Evolutionary conservation across 2,113 vertebrate species (phyloP).

Genomic region (Trogon surrucura): DNA sequence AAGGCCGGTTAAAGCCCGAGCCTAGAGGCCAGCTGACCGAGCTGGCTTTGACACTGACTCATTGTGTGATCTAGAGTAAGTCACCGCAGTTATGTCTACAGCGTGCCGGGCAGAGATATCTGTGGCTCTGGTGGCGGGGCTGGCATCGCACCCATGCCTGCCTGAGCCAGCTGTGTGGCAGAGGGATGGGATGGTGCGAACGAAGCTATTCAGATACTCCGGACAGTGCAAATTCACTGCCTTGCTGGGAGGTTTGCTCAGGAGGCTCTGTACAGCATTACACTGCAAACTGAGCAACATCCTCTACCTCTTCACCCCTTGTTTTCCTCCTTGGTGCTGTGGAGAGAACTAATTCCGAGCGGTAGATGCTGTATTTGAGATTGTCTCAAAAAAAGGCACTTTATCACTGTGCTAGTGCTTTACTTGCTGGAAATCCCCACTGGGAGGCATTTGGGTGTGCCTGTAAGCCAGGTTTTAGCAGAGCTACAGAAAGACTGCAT

Average conservation of each 20-base stretch:
- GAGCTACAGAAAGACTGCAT: not conserved
- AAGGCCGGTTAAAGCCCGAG: not conserved
- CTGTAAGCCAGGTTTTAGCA: not conserved
- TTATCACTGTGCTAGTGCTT: not conserved
- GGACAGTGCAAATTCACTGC: accelerated
- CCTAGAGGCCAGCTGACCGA: not conserved
- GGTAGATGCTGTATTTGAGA: not conserved
- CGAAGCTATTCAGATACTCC: not conserved
- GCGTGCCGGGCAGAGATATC: not conserved
- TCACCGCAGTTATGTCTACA: not conserved
- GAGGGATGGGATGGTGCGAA: accelerated
- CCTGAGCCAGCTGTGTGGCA: not conserved
- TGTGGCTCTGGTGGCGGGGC: not conserved
- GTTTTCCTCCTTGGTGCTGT: not conserved
- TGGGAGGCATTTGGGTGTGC: not conserved
- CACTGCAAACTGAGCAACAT: too few species aligned
- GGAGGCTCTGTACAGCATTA: not conserved
- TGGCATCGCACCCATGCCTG: accelerated
- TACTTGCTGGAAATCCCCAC: not conserved
- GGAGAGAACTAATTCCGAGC: not conserved
- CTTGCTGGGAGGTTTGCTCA: not conserved
- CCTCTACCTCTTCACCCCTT: not conserved
- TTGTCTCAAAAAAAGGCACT: not conserved
- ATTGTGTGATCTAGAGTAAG: not conserved
- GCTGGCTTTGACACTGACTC: not conserved